Evolutionary conservation across 2,797 vertebrate species (phyloP), one percentile per base, ranked within the genome.

Genomic region (Tokudaia muenninki): DNA sequence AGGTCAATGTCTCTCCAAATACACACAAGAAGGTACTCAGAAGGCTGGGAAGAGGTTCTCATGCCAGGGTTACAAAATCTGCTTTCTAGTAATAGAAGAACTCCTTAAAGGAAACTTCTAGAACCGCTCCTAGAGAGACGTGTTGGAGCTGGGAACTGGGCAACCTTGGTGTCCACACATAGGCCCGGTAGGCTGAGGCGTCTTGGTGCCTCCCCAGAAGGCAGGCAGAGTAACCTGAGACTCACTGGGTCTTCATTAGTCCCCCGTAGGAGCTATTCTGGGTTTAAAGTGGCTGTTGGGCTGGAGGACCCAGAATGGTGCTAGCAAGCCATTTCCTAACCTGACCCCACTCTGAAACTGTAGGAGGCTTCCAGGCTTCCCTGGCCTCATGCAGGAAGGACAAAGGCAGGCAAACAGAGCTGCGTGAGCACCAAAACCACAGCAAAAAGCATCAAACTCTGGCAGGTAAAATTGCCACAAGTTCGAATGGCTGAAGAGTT

Each of bases 181-280:
- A n/a, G 37, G 11, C 61, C 13, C 1, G 2, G 57, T 4, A 14
- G 70, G 37, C 17, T 0, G 13, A 75, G 41, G 74, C 4, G 0
- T 29, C 47, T 52, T 0, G 12, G 7, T 8, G 52, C 9, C 21
- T 31, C 1, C 10, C 22, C 22, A 52, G 84, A 90, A 59, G 21
- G 57, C 50, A 79, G 90, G 19, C n/a, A 72, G n/a, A 72, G 29
- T 10, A 12, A 24, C 37, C 41, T 65, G 10, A 6, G 63, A 29
- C n/a, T 57, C 19, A 1, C 41, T 83, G 80, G 50, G 16, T 34
- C 29, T 12, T 57, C 41, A 65, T 79, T 78, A 65, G 26, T 9
- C 19, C 16, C 47, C 13, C 7, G 0, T 0, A 11, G 55, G 29
- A 52, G 19, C 22, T 34, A 79, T 70, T 67, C 8, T 0, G 0